phyloP scores from a whole-genome alignment of 2,797 vertebrate species.

The Anguilla megastoma region DNA sequence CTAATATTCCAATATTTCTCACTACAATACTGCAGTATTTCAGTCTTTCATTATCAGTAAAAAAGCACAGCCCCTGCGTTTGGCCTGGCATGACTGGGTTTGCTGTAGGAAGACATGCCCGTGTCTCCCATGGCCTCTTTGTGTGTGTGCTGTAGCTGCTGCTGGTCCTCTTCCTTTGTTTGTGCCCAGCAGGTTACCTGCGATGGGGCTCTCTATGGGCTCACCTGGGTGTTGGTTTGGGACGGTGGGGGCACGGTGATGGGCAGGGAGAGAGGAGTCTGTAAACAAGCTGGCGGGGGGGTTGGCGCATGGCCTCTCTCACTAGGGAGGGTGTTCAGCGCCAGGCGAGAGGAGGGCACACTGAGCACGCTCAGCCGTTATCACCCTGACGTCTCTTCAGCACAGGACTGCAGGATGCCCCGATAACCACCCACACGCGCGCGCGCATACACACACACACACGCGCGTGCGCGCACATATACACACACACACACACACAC shows the following conservation, averaged over 20 bases:
- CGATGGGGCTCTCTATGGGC: not conserved
- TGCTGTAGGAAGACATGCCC: not conserved
- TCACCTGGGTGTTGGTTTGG: slow-evolving; percentile 28
- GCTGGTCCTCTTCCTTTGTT: not conserved
- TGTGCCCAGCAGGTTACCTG: not conserved
- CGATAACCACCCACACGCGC: not conserved
- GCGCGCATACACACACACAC: not conserved
- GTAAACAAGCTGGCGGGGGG: slow-evolving; percentile 15
- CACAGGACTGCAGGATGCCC: not conserved
- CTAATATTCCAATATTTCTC: not conserved
- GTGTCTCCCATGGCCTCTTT: not conserved
- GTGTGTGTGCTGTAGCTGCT: not conserved
- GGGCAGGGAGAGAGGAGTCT: slow-evolving; percentile 21
- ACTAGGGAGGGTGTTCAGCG: not conserved
- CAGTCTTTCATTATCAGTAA: not conserved
- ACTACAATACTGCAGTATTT: not conserved
- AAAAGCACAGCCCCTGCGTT: not conserved
- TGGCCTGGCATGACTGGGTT: not conserved
- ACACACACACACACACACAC: not conserved
- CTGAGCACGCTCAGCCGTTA: not conserved
- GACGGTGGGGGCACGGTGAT: slow-evolving; percentile 25
- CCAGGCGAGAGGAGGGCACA: not conserved
- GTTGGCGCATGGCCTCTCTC: not conserved
- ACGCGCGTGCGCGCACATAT: not conserved
- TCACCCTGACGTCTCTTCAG: not conserved